Evolutionary conservation across 2,888 invertebrate species (phyloP).

Genomic region (Chouioia cunea): DNA sequence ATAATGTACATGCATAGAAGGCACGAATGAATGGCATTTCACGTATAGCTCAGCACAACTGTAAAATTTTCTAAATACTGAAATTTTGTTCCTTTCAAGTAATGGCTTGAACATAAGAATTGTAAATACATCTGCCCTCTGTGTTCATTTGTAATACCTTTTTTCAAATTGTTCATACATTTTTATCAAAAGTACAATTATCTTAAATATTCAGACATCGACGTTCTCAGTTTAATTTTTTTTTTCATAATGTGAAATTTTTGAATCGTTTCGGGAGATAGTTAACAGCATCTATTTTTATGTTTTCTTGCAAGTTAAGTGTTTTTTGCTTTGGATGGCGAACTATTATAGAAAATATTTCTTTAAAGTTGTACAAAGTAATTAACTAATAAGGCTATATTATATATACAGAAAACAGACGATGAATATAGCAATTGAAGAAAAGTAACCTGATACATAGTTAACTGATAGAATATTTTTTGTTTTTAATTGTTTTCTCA

Average conservation of each 20-base stretch:
- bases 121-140: constrained; percentile 49
- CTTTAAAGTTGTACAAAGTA: constrained; percentile 35
- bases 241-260: constrained; percentile 28
- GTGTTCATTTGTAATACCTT: constrained; percentile 48
- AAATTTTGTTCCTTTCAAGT: constrained; percentile 47
- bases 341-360: constrained; percentile 15
- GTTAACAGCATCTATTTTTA: constrained; percentile 34
- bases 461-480: too few species aligned
- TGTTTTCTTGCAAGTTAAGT: constrained; percentile 27
- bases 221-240: constrained; percentile 29
- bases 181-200: constrained; percentile 32
- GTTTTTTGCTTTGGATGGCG: constrained; percentile 32
- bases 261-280: constrained; percentile 33
- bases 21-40: constrained; percentile 42
- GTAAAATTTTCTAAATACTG: constrained; percentile 45
- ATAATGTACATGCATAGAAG: constrained; percentile 24
- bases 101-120: constrained; percentile 45
- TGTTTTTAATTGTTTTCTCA: constrained; percentile 23
- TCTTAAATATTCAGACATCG: constrained; percentile 19
- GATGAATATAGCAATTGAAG: constrained; percentile 4
- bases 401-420: not conserved
- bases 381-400: constrained; percentile 6
- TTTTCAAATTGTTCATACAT: constrained; percentile 46
- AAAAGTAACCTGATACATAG: too few species aligned
- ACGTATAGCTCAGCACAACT: constrained; percentile 45